Evolutionary conservation across 1,140 invertebrate genomes (phyloP).

Genomic region (Nephila pilipes): DNA sequence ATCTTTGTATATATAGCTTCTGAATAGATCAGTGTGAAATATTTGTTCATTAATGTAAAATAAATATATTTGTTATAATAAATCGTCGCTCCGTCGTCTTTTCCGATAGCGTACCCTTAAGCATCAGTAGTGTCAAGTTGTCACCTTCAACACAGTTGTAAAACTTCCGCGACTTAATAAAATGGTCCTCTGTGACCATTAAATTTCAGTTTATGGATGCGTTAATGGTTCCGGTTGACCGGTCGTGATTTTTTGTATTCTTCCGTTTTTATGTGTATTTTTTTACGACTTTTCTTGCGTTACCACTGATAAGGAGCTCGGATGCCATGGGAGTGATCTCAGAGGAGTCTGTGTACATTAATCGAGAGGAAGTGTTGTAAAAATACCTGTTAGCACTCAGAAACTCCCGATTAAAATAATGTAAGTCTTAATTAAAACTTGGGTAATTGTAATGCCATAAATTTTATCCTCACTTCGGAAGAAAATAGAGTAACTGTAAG

Average conservation of each 20-base stretch:
- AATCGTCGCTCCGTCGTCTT: no score
- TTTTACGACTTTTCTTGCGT: constrained; percentile 37
- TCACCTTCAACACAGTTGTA: constrained; percentile 29
- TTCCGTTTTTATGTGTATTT: constrained; percentile 7
- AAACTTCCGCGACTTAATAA: constrained; percentile 50
- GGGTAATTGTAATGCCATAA: no score
- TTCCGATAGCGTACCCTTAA: background rate
- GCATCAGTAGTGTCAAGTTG: background rate
- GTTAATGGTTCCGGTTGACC: constrained; percentile 58
- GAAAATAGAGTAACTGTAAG: no score
- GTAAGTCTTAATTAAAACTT: background rate
- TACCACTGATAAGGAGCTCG: constrained; percentile 23
- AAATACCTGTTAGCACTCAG: background rate
- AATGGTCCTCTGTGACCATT: constrained; percentile 3
- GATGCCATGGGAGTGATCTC: background rate
- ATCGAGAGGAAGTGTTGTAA: background rate
- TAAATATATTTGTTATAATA: no score
- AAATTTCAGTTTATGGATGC: constrained; percentile 37
- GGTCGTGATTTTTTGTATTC: constrained; percentile 35
- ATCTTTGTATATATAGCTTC: no score
- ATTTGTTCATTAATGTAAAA: no score
- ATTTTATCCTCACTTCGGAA: no score
- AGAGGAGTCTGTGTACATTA: background rate
- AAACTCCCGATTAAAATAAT: background rate
- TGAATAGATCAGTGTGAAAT: no score